Base-by-base conservation (phyloP, 2,888 invertebrate genomes). In the Macrophya alboannulata region DNA sequence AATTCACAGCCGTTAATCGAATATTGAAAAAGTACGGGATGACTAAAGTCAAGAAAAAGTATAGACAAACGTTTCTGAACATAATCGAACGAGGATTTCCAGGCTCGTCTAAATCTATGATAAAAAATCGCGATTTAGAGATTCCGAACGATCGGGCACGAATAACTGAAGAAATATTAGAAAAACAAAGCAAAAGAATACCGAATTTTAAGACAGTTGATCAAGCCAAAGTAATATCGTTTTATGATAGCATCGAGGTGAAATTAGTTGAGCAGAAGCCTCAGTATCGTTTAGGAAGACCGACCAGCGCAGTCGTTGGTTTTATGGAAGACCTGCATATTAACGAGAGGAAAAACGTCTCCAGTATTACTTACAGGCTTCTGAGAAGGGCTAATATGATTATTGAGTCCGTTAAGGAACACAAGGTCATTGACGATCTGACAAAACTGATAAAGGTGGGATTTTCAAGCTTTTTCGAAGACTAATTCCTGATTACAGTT, bases 351-450 rank as follows among this genome's bases (percentile, higher is more conserved):
- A 90, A 88, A 81, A 89, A 87, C 76, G 86, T 87, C 0, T 88
- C 91, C 12, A 92, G 88, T 86, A 89, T 94, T 9, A 94, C 95
- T 0, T 94, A 94, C 62, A 92, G 95, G 87, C 91, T 95, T 51
- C 86, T 95, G 12, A 93, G 94, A 71, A 94, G 97, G 84, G 95
- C 95, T n/a, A 95, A 95, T 89, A 93, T 95, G 85, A 95, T 97
- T 86, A 94, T 97, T 21, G 94, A 95, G 86, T 93, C 94, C 10
- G 94, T 97, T 0, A 94, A 95, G 85, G 94, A 95, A 84, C 94
- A 95, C 68, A 95, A 95, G 90, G 94, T 97, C 4, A 94, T 97
- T 37, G 95, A 95, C 81, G 95, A 95, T 87, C 90, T 94, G 0
- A 89, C 92, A 3, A 94, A 94, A 85, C 87, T 96, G 31, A 92